These are phyloP conservation scores for Pseudoatta argentina DNA, from an alignment of 1,140 invertebrate species.

Conservation along the genomic window DNA sequence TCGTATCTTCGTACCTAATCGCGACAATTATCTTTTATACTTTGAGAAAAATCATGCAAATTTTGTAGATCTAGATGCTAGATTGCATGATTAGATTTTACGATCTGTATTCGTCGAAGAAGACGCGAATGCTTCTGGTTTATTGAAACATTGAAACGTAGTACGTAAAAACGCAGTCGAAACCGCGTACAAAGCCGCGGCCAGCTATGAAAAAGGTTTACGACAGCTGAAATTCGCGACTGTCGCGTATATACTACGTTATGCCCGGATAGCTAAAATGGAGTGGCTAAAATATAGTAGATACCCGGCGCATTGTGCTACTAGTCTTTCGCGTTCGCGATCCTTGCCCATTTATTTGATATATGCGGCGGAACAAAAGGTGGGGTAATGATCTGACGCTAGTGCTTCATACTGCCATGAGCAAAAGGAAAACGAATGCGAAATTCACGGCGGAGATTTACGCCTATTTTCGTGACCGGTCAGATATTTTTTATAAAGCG, in stretches of 20 bases:
- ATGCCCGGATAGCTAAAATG: slow-evolving; percentile 10
- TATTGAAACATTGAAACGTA: slow-evolving; percentile 55
- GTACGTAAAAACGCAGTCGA: background rate
- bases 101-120: background rate
- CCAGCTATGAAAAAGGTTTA: slow-evolving; percentile 71
- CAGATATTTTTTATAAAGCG: slow-evolving; percentile 17
- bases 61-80: background rate
- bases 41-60: background rate
- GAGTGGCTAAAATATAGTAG: slow-evolving; percentile 66
- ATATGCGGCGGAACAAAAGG: slow-evolving; percentile 42
- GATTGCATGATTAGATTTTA: background rate
- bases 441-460: slow-evolving; percentile 33
- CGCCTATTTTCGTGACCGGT: slow-evolving; percentile 17
- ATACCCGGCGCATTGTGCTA: slow-evolving; percentile 40
- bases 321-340: slow-evolving; percentile 26
- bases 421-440: background rate
- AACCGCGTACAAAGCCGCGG: slow-evolving; percentile 53
- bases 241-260: background rate
- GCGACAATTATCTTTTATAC: background rate
- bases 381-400: slow-evolving; percentile 50
- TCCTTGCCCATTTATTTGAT: slow-evolving; percentile 48
- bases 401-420: slow-evolving; percentile 28
- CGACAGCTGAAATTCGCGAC: slow-evolving; percentile 69
- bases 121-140: slow-evolving; percentile 14
- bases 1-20: background rate